phyloP scores from a whole-genome alignment of 2,888 invertebrate genomes.

The Leptarthrus brevirostris region DNA sequence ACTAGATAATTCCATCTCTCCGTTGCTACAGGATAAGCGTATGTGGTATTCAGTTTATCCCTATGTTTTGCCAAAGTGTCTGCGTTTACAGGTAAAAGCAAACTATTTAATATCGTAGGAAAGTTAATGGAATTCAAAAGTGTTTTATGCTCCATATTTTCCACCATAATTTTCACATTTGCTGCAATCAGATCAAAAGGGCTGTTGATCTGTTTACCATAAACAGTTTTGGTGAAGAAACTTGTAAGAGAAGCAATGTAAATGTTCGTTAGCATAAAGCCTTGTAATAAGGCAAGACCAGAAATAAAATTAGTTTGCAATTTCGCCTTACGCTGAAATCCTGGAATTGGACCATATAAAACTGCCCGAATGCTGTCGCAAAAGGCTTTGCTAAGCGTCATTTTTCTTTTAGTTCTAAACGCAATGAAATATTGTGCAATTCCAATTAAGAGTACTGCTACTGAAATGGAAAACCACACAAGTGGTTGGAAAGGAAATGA shows the following conservation, averaged over 20 bases:
- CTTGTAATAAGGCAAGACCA: background rate
- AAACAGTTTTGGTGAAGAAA: slow-evolving; percentile 5
- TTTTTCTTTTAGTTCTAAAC: background rate
- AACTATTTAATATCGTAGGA: background rate
- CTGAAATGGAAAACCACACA: background rate
- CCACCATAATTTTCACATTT: slow-evolving; percentile 10
- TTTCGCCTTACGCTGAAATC: background rate
- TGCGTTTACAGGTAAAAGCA: background rate
- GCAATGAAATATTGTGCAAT: background rate
- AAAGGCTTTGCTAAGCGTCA: background rate
- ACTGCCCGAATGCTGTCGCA: slow-evolving; percentile 7
- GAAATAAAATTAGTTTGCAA: slow-evolving; percentile 3
- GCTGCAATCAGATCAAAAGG: slow-evolving; percentile 3
- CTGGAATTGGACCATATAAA: slow-evolving; percentile 1
- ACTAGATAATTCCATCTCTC: slow-evolving; percentile 7
- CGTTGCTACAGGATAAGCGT: background rate
- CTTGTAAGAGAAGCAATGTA: slow-evolving; percentile 36
- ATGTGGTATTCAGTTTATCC: slow-evolving; percentile 33
- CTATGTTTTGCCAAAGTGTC: slow-evolving; percentile 8
- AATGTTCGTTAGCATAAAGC: slow-evolving; percentile 34
- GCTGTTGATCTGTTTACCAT: slow-evolving; percentile 32
- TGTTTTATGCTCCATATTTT: background rate
- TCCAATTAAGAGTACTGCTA: background rate
- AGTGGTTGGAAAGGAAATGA: background rate
- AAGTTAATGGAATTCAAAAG: background rate